A percentile compares a stretch with the other conserved stretches of the same genome.
These are phyloP conservation scores for Tragelaphus imberbis DNA, from an alignment of 2,113 vertebrate species.

Conservation along the genomic window DNA sequence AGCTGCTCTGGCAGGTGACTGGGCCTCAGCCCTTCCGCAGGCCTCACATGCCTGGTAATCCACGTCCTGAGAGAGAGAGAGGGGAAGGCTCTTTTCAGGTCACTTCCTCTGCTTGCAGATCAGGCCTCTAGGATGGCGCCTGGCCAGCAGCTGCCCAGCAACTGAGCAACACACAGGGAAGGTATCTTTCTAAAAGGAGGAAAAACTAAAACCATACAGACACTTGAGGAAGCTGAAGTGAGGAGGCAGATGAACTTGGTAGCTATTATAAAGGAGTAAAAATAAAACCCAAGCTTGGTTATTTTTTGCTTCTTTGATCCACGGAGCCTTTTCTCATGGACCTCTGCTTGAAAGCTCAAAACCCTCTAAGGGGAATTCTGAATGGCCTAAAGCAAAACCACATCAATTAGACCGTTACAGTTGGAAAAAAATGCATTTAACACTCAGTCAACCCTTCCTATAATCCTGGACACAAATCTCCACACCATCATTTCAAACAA, in stretches of 20 bases:
- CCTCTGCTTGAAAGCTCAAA: background rate
- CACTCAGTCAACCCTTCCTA: background rate
- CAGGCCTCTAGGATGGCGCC: background rate
- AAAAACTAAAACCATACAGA: background rate
- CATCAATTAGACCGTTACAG: background rate
- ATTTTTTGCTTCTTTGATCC: conserved; percentile 27
- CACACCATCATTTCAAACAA: background rate
- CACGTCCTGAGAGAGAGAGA: background rate
- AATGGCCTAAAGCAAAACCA: background rate
- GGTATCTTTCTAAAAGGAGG: background rate
- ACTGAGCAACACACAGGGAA: background rate
- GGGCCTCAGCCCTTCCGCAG: background rate
- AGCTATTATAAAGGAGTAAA: background rate
- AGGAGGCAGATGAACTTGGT: background rate
- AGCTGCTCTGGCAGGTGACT: background rate
- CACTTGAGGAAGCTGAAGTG: background rate
- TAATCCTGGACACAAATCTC: background rate
- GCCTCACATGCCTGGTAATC: background rate
- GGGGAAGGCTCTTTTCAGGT: background rate
- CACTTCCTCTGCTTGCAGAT: background rate
- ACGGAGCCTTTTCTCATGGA: conserved; percentile 21
- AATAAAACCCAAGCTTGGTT: background rate
- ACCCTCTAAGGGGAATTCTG: background rate
- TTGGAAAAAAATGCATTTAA: background rate
- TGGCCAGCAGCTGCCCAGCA: background rate